These are phyloP conservation scores for Oreochromis spilurus DNA, from an alignment of 2,113 vertebrate species.

Conservation along the genomic window DNA sequence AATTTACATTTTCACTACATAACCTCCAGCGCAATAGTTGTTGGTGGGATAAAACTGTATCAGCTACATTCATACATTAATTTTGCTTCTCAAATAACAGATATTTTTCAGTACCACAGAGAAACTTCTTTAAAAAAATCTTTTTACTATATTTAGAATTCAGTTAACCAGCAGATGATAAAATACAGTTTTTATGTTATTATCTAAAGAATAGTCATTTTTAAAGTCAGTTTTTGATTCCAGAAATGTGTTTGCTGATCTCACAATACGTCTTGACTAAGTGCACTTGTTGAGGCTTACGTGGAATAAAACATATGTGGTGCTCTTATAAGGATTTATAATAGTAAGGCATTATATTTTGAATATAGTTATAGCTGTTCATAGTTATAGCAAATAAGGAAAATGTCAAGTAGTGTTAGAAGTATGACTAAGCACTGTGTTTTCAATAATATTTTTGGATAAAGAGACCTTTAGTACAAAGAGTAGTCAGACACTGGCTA, in stretches of 20 bases:
- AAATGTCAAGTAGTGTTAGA: background rate
- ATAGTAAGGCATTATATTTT: background rate
- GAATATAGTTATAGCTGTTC: background rate
- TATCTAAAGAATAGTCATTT: background rate
- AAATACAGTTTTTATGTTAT: background rate
- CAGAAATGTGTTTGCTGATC: background rate
- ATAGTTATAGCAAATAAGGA: background rate
- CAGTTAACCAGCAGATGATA: background rate
- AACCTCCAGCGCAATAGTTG: background rate
- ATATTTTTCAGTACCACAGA: background rate
- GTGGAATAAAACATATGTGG: background rate
- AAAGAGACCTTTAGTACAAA: background rate
- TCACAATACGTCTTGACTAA: background rate
- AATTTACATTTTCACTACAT: background rate
- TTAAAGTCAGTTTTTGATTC: background rate
- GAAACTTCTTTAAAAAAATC: background rate
- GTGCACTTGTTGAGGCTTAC: background rate
- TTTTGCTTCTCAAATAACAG: background rate
- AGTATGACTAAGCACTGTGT: background rate
- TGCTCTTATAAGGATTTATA: background rate
- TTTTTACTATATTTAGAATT: background rate
- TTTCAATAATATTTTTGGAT: background rate
- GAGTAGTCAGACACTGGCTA: background rate
- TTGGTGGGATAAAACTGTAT: background rate
- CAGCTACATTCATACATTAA: background rate